These are phyloP conservation scores for Artibeus lituratus DNA, from an alignment of 2,797 vertebrate genomes.

Conservation along the genomic window DNA sequence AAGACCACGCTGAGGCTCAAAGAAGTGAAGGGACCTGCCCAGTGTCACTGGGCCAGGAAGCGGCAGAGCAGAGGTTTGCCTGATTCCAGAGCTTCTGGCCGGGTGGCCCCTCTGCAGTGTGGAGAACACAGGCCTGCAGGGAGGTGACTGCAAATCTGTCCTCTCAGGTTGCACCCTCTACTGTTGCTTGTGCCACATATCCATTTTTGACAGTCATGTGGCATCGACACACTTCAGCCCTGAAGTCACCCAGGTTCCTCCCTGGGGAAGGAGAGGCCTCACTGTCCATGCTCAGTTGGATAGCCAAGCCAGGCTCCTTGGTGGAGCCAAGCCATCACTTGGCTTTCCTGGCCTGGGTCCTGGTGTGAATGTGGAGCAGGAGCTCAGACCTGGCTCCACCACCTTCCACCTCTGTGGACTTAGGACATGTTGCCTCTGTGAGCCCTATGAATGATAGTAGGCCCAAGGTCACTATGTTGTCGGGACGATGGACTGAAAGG, in stretches of 20 bases:
- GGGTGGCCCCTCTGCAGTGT: not conserved
- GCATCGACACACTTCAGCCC: not conserved
- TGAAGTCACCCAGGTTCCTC: not conserved
- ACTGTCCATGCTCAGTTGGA: not conserved
- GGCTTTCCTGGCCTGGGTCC: not conserved
- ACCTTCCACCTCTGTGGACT: not conserved
- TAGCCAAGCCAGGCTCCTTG: too few species aligned
- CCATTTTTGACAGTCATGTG: not conserved
- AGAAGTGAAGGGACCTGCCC: not conserved
- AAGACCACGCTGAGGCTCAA: not conserved
- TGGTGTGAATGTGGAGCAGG: not conserved
- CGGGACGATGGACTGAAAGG: not conserved
- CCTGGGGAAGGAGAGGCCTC: too few species aligned
- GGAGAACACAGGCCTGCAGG: not conserved
- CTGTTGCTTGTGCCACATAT: not conserved
- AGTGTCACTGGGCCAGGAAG: not conserved
- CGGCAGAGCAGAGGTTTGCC: not conserved
- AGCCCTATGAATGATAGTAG: not conserved
- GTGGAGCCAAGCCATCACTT: too few species aligned
- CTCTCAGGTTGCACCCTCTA: not conserved
- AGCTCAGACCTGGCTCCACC: not conserved
- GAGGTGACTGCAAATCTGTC: not conserved
- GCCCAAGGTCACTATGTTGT: not conserved
- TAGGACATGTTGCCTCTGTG: not conserved
- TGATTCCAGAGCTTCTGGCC: not conserved